These are phyloP conservation scores for Agonopterix heracliana DNA, from an alignment of 2,888 invertebrate genomes.

Conservation along the genomic window DNA sequence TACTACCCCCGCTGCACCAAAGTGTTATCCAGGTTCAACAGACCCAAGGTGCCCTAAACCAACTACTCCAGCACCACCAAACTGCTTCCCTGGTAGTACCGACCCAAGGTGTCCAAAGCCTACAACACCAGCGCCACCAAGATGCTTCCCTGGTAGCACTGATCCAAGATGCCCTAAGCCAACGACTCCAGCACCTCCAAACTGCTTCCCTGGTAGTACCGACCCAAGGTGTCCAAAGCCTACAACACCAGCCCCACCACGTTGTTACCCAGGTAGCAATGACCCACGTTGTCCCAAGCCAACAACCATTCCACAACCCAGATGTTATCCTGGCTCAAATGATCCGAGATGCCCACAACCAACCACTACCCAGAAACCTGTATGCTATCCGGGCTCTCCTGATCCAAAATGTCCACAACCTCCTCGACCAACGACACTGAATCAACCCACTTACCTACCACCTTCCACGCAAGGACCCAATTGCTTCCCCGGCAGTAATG, in stretches of 20 bases:
- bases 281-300: constrained; percentile 34
- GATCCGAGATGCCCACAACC: constrained; percentile 29
- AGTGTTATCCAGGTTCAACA: constrained; percentile 22
- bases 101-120: constrained; percentile 30
- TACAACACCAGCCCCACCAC: constrained; percentile 22
- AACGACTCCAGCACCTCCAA: constrained; percentile 25
- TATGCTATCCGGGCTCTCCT: constrained; percentile 33
- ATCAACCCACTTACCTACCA: constrained; percentile 22
- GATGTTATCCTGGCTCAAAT: constrained; percentile 17
- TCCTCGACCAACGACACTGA: constrained; percentile 14
- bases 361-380: constrained; percentile 16
- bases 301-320: constrained; percentile 11
- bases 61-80: constrained; percentile 9
- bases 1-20: constrained; percentile 17
- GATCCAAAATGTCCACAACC: constrained; percentile 28
- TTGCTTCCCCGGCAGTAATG: constrained; percentile 31
- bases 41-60: constrained; percentile 31
- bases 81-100: constrained; percentile 21
- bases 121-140: constrained; percentile 12
- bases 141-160: constrained; percentile 29
- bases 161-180: constrained; percentile 36
- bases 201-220: constrained; percentile 19
- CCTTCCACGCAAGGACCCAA: constrained; percentile 7
- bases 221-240: constrained; percentile 31
- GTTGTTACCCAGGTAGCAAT: constrained; percentile 20